Evolutionary conservation across 2,113 vertebrate genomes (phyloP).

Genomic region (Tragelaphus scriptus): DNA sequence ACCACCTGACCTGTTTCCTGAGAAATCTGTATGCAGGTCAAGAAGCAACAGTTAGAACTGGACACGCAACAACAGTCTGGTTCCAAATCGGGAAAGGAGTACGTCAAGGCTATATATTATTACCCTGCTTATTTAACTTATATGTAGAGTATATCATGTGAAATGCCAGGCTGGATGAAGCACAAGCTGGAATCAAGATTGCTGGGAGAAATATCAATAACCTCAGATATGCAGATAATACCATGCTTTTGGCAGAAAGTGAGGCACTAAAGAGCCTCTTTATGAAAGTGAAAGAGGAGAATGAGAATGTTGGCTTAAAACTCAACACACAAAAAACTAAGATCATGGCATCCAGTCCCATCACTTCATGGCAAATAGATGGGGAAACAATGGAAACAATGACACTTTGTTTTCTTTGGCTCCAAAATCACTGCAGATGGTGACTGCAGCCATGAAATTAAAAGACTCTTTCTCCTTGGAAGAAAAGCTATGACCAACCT

Average conservation of each 20-base stretch:
- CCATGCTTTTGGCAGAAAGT: neutral
- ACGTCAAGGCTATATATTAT: neutral
- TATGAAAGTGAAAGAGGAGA: neutral
- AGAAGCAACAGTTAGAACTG: neutral
- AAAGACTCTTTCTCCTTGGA: neutral
- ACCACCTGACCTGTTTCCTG: neutral
- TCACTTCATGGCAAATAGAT: neutral
- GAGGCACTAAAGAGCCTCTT: neutral
- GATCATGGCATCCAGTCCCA: neutral
- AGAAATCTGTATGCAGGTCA: neutral
- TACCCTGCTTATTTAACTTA: neutral
- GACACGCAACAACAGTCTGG: fast-evolving
- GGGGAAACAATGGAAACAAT: neutral
- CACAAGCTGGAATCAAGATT: neutral
- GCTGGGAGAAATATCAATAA: neutral
- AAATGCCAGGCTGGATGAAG: neutral
- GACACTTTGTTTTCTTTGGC: neutral
- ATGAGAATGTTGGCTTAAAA: neutral
- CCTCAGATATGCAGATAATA: neutral
- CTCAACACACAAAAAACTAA: neutral
- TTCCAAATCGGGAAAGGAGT: neutral
- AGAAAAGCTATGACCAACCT: neutral
- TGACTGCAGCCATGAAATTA: neutral
- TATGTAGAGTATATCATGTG: neutral
- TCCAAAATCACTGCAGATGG: neutral